Conservation (phyloP, 2,797 vertebrate genomes). For the Cyprinodon diabolis region DNA sequence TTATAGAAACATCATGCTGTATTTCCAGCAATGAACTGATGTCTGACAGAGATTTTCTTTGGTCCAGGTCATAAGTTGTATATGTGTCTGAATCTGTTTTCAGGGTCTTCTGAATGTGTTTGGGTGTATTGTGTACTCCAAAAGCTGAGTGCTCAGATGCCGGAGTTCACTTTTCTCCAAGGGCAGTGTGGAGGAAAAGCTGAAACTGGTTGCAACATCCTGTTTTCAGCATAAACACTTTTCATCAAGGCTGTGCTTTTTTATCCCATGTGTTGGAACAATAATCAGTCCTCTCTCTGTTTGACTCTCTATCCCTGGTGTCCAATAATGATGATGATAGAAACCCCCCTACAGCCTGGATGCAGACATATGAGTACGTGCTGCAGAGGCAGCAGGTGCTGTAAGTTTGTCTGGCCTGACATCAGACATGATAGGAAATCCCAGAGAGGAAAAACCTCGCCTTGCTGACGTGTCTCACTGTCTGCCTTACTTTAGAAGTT, state of each 20-base stretch:
- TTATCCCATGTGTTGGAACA: slow-evolving; percentile 51
- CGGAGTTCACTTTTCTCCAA: slow-evolving; percentile 57
- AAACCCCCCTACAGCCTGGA: slow-evolving; percentile 27
- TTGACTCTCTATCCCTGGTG: slow-evolving; percentile 39
- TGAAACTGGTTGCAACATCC: slow-evolving; percentile 64
- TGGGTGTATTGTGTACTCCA: slow-evolving; percentile 38
- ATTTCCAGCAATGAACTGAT: slow-evolving; percentile 61
- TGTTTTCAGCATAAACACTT: slow-evolving; percentile 75
- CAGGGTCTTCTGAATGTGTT: slow-evolving; percentile 38
- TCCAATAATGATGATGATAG: slow-evolving; percentile 18
- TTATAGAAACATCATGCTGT: slow-evolving; percentile 57
- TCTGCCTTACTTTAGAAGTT: slow-evolving; percentile 45
- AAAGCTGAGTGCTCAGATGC: slow-evolving; percentile 47
- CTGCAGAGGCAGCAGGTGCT: slow-evolving; percentile 51
- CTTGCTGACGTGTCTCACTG: slow-evolving; percentile 41
- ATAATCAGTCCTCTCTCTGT: slow-evolving; percentile 52
- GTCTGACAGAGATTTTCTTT: slow-evolving; percentile 21
- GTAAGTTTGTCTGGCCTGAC: slow-evolving; percentile 57
- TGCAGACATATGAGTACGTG: slow-evolving; percentile 5
- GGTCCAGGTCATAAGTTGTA: slow-evolving; percentile 29
- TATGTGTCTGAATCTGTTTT: slow-evolving; percentile 24
- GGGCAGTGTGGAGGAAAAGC: slow-evolving; percentile 66
- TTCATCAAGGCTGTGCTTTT: slow-evolving; percentile 47
- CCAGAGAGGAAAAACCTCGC: slow-evolving; percentile 52
- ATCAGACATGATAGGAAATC: slow-evolving; percentile 69